Conservation (phyloP, 2,113 vertebrate genomes). For the Rhagologus leucostigma region DNA sequence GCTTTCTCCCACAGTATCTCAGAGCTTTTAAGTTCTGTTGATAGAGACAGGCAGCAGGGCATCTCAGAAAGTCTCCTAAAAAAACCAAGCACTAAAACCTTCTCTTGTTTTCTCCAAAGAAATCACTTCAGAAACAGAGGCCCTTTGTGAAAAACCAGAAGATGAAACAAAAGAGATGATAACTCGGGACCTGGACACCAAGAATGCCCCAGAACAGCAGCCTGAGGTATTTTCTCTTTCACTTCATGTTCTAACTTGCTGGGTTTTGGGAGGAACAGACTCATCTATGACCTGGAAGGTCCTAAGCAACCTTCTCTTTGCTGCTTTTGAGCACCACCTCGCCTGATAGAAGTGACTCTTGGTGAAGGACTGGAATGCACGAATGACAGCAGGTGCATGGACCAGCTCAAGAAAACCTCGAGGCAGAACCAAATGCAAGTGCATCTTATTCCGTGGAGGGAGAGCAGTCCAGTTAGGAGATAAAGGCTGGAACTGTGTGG, state of each 20-base stretch:
- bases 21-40: background rate
- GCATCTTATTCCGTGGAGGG: background rate
- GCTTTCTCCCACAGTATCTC: background rate
- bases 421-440: background rate
- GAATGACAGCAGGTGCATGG: background rate
- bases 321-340: background rate
- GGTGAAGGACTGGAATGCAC: background rate
- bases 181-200: constrained; percentile 12
- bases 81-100: background rate
- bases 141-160: constrained; percentile 89
- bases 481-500: background rate
- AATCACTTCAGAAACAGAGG: constrained; percentile 93
- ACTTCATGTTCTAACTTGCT: background rate
- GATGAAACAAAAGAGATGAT: constrained; percentile 79
- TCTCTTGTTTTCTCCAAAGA: constrained; percentile 69
- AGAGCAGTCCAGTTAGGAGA: background rate
- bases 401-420: background rate
- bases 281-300: background rate
- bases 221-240: constrained; percentile 53
- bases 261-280: background rate
- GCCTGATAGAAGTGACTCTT: background rate
- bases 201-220: background rate
- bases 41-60: background rate
- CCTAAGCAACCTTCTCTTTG: background rate
- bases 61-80: background rate